Base-by-base conservation (phyloP, 1,140 invertebrate species). In the Atta texana region DNA sequence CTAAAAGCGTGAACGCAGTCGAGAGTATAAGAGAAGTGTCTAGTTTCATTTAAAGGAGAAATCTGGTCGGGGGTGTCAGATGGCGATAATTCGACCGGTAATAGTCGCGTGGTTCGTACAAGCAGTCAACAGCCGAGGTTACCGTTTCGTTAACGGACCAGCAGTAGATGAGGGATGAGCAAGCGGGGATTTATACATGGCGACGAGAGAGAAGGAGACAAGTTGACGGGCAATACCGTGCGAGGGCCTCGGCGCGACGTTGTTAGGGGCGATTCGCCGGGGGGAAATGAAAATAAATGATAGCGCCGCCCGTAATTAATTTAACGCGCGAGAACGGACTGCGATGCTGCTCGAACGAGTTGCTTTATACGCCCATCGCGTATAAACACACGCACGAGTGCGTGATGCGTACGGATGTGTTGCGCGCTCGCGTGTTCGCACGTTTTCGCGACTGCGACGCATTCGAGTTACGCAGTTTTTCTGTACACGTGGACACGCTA, bases 261-360 rank as follows among this genome's bases (percentile, higher is more conserved):
- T 31, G 82, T 18, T 24, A 84, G 87, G 89, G 88, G 57, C 55
- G 81, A 89, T 92, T 91, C 91, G 92, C 92, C 90, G 89, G 90
- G 89, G 92, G 89, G 91, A 94, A 94, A 94, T 94, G 93, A 94
- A 94, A 94, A 94, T 94, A 94, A 94, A 94, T 93, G 93, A 94
- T 94, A 93, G 93, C 93, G 91, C 85, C 77, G 86, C 85, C 91
- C 89, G 92, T 94, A 94, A 94, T 94, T 94, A 94, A 94, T 94
- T 94, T 94, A 94, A 93, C 93, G 92, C 91, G 93, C 90, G 91
- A 93, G 87, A 94, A 93, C 92, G 82, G 85, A 92, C 87, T 88
- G 88, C 91, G 76, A 90, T 87, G 44, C 82, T 66, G 76, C 74
- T 75, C 74, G 86, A 90, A 88, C 89, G 87, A 57, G 87, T 66